A percentile compares a stretch with the other conserved stretches of the same genome.
These are phyloP conservation scores for Drosophila robusta DNA, from an alignment of 2,888 invertebrate species.

Conservation along the genomic window DNA sequence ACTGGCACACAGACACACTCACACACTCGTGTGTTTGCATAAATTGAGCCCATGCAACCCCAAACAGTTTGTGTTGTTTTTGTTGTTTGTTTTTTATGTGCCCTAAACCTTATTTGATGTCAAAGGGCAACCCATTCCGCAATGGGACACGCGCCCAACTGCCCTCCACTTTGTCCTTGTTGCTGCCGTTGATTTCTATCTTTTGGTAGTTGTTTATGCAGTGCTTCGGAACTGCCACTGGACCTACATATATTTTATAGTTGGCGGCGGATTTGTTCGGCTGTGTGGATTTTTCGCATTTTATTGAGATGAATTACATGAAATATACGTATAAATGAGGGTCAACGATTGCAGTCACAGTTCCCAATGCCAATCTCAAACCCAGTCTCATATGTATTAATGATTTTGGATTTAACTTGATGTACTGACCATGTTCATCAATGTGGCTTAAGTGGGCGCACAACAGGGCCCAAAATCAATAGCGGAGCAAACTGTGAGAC, in stretches of 20 bases:
- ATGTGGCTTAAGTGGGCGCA: constrained; percentile 55
- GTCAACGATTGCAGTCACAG: constrained; percentile 50
- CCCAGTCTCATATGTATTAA: constrained; percentile 65
- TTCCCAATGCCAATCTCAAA: constrained; percentile 15
- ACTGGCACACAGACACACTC: neutral
- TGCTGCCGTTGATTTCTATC: constrained; percentile 48
- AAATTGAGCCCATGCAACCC: constrained; percentile 53
- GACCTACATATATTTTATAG: constrained; percentile 69
- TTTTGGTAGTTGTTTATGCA: constrained; percentile 65
- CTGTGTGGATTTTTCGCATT: constrained; percentile 64
- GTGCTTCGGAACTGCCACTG: constrained; percentile 31
- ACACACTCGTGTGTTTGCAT: constrained; percentile 50
- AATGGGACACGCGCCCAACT: constrained; percentile 72
- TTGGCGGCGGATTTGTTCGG: constrained; percentile 57
- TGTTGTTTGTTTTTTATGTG: constrained; percentile 24
- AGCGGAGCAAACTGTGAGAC: constrained; percentile 17
- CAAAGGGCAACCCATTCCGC: constrained; percentile 61
- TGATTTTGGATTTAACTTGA: constrained; percentile 74
- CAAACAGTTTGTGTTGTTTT: constrained; percentile 13
- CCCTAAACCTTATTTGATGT: constrained; percentile 49
- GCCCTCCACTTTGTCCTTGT: constrained; percentile 17
- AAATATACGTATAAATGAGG: constrained; percentile 69
- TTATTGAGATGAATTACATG: constrained; percentile 79
- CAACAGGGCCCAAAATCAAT: constrained; percentile 36
- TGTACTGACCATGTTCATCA: constrained; percentile 66